Conservation (phyloP, 2,113 vertebrate species). For the Chroicocephalus ridibundus region DNA sequence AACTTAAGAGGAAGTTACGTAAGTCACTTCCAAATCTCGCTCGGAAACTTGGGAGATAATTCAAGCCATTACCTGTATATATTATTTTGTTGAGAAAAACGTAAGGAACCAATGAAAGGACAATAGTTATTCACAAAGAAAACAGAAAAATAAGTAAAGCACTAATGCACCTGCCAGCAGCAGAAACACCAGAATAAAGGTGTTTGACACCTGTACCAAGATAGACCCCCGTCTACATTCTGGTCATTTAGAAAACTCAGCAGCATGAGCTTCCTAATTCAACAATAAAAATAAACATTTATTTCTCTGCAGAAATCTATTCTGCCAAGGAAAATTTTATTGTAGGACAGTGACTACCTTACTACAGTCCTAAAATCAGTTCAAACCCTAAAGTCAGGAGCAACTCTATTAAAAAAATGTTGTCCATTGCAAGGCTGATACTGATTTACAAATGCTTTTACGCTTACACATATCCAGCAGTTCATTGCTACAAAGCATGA, state of each 20-base stretch:
- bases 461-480: not conserved
- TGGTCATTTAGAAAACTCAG: not conserved
- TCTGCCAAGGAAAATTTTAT: not conserved
- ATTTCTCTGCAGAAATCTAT: not conserved
- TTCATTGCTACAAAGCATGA: not conserved
- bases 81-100: not conserved
- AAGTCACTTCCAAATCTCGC: not conserved
- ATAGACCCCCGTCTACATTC: not conserved
- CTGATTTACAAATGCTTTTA: not conserved
- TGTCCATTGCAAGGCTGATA: not conserved
- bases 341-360: not conserved
- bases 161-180: not conserved
- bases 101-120: not conserved
- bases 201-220: not conserved
- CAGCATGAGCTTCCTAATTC: not conserved
- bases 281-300: not conserved
- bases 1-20: not conserved
- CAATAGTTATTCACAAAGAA: not conserved
- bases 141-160: not conserved
- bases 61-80: not conserved
- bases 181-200: not conserved
- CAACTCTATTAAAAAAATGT: not conserved
- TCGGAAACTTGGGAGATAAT: not conserved
- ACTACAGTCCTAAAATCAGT: not conserved
- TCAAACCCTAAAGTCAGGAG: not conserved